Evolutionary conservation across 2,888 invertebrate genomes (phyloP), one percentile per base, ranked within the genome.

Genomic region (Ferdinandea cuprea): DNA sequence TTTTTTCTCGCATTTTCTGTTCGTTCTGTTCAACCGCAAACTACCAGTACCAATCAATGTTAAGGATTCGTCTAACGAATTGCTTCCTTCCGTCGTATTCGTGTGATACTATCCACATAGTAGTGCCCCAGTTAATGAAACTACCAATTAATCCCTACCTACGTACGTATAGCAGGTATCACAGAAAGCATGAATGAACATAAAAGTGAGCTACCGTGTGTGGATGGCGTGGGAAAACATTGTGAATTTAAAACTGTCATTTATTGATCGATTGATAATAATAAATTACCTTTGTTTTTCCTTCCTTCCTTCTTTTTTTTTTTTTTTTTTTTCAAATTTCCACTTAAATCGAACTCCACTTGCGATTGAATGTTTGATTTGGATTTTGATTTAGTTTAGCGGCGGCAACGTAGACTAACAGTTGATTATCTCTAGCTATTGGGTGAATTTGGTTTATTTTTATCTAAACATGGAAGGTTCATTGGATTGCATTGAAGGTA

Each of bases 191-290:
- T 76, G 71, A 81, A 81, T 76, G 71, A 71, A 76, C 44, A 44
- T 52, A 7, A 8, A 58, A 44, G 8, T 35, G 35, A 56, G 46
- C 21, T 32, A 15, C 19, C 11, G 56, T n/a, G n/a, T n/a, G n/a
- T n/a, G n/a, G n/a, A n/a, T n/a, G n/a, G n/a, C 52, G 52, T 79
- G 81, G 66, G 77, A 71, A 61, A 46, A 59, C 46, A 25, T 72
- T 71, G 25, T 48, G 66, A 81, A 44, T 76, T 81, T 71, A 72
- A 81, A 80, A 71, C 58, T 46, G 65, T 61, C 46, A 13, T 19
- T 69, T 81, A 81, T 81, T 81, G 81, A 81, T 81, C 56, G 59
- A 4, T 66, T 54, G n/a, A 35, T 76, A 69, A 81, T n/a, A n/a
- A n/a, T n/a, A n/a, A n/a, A n/a, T n/a, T n/a, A n/a, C n/a, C n/a